Base-by-base conservation (phyloP, 1,140 invertebrate genomes). In the Drosophila santomea region DNA sequence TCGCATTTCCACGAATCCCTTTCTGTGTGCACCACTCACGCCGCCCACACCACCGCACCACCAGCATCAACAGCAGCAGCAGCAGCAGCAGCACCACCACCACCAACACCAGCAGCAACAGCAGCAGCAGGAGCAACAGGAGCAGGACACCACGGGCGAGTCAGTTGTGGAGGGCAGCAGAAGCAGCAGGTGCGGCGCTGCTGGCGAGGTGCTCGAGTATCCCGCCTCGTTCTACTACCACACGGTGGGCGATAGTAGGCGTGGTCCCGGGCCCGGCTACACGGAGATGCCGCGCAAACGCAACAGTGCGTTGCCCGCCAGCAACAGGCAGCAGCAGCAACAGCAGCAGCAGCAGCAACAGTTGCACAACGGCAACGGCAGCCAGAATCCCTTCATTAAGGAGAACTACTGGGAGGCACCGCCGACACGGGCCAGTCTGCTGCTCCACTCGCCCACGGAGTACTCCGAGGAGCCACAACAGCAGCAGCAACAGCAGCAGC, bases 1-100 rank as follows among this genome's bases (percentile, higher is more conserved):
- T 80, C 80, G 91, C 54, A 92, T 92, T 20, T 92, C 91, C 4
- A 92, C 91, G 28, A 92, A 92, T 83, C 91, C 91, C 6, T 92
- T 92, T 51, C 74, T 92, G n/a, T 90, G 88, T 57, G 66, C 75
- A 6, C 77, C 76, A 3, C 50, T 82, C 23, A 74, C 86, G 32
- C 76, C 84, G 25, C 84, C 71, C 15, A 80, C 76, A 51, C 76
- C 60, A 58, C 69, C 73, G 15, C 54, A 71, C 63, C 25, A 12
- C 14, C 20, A 23, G 11, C 39, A 48, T 10, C 15, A 25, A 1
- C 50, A 64, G 3, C 41, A 14, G 3, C 48, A 50, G 4, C 48
- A 50, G 1, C 48, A 50, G 1, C 48, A 48, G 2, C 45, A 36
- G 28, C 28, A 32, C 8, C 32, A 32, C 0, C 8, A 62, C 8